Evolutionary conservation across 2,888 invertebrate genomes (phyloP).

Genomic region (Molorchus minor): DNA sequence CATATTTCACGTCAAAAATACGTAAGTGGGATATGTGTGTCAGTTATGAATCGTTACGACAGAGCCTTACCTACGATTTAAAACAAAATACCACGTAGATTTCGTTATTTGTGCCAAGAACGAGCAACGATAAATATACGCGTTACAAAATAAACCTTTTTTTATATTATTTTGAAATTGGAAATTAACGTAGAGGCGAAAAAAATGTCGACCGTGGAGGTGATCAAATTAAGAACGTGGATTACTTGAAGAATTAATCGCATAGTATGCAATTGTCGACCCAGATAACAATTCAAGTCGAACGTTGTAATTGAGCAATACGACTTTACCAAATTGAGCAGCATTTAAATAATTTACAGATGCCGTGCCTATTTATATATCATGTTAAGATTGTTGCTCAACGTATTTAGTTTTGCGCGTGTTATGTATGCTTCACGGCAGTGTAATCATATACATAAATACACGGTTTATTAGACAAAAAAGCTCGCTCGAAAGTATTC

Average conservation of each 20-base stretch:
- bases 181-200: constrained; percentile 33
- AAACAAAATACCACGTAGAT: constrained; percentile 39
- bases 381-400: constrained; percentile 12
- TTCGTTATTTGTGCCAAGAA: constrained; percentile 42
- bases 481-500: too few species aligned
- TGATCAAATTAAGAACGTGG: constrained; percentile 43
- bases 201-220: constrained; percentile 41
- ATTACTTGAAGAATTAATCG: constrained; percentile 45
- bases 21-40: constrained; percentile 27
- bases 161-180: constrained; percentile 42
- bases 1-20: neutral
- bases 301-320: constrained; percentile 59
- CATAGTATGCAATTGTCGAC: constrained; percentile 53
- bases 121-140: constrained; percentile 34
- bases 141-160: constrained; percentile 36
- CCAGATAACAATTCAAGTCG: constrained; percentile 64
- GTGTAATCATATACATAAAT: too few species aligned
- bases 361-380: constrained; percentile 38
- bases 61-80: constrained; percentile 35
- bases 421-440: neutral
- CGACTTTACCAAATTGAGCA: constrained; percentile 56
- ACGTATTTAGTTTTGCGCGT: neutral
- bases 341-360: constrained; percentile 52
- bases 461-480: too few species aligned
- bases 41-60: constrained; percentile 31